Evolutionary conservation across 2,797 vertebrate genomes (phyloP), one percentile per base, ranked within the genome.

Genomic region (Neostethus bicornis): DNA sequence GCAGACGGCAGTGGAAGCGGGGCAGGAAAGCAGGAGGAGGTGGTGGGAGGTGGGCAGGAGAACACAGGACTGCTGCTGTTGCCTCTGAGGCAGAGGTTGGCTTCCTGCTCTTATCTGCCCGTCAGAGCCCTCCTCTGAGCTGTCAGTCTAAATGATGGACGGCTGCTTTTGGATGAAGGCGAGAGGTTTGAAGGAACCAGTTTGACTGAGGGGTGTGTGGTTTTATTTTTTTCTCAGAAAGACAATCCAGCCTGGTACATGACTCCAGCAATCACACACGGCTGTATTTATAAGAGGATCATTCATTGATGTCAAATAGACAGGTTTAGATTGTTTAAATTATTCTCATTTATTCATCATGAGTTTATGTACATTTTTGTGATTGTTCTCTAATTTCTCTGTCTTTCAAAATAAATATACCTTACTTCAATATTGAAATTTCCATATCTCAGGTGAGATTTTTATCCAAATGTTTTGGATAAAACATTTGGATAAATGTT

Each of bases 41-140:
- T 48, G 81, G 75, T 71, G 73, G 70, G 78, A 78, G 75, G 75
- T 67, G 79, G 87, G 80, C 81, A 80, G 82, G 77, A 84, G 73
- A 86, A 89, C 89, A 89, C 70, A 87, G 83, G 79, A 80, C 80
- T 80, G 82, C 75, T 51, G 85, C 85, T 89, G 86, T 81, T 89
- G 84, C 84, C 87, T 90, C 81, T 81, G 85, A 89, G 85, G 85
- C 87, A 89, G 75, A 81, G 83, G 80, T 80, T 69, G 79, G 85
- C 82, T 81, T 60, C 80, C 75, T 46, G 77, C 86, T 87, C 89
- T 86, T 81, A 86, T 85, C 84, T 86, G 79, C 83, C 88, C 70
- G 73, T 88, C 87, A 87, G 71, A 83, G 78, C 73, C 81, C 75
- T 81, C 81, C 85, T 87, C 83, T 77, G 80, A 79, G 85, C 76